phyloP scores from a whole-genome alignment of 2,888 invertebrate genomes.

The Pheosia tremula region DNA sequence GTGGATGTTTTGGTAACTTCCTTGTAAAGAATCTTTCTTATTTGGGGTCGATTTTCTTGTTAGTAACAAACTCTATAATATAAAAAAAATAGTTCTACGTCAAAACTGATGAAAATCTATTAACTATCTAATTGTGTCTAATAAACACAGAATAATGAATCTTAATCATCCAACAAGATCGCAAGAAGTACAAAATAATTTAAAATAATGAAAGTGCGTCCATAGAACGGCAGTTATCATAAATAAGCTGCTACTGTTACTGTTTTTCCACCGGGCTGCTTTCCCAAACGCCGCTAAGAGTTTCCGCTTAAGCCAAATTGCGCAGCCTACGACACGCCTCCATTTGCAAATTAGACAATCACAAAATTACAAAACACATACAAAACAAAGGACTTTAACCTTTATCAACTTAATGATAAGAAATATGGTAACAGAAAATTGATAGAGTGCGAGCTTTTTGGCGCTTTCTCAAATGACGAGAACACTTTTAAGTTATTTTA shows the following conservation, averaged over 20 bases:
- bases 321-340: constrained; percentile 75
- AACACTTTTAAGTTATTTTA: constrained; percentile 44
- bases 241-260: constrained; percentile 2
- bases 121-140: no score
- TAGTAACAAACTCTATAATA: no score
- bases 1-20: constrained; percentile 1
- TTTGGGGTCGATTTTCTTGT: not conserved
- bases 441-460: constrained; percentile 24
- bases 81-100: no score
- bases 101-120: no score
- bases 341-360: constrained; percentile 80
- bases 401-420: constrained; percentile 25
- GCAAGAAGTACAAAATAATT: not conserved
- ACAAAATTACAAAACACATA: constrained; percentile 36
- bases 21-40: constrained; percentile 1
- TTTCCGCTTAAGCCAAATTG: constrained; percentile 78
- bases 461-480: constrained; percentile 42
- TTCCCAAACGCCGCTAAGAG: constrained; percentile 62
- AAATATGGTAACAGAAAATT: constrained; percentile 9
- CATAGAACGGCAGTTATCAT: constrained; percentile 21
- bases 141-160: no score
- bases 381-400: constrained; percentile 31
- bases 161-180: no score
- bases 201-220: constrained; percentile 24
- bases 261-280: constrained; percentile 55